phyloP scores from a whole-genome alignment of 2,888 invertebrate species.

The Serripes groenlandicus region DNA sequence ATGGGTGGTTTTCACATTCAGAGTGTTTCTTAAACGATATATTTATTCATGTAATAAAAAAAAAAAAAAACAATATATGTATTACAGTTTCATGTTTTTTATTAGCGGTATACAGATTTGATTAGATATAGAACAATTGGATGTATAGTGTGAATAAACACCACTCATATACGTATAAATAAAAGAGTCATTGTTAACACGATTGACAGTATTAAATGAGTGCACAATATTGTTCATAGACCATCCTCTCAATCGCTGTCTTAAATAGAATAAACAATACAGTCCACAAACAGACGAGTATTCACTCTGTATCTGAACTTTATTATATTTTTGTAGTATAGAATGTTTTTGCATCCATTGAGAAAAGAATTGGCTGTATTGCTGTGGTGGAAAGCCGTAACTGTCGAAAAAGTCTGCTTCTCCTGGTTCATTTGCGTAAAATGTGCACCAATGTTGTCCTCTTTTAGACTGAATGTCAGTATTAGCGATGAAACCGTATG shows the following conservation, averaged over 20 bases:
- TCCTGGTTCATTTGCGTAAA: not conserved
- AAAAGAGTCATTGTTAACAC: conserved; percentile 21
- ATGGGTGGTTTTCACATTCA: not conserved
- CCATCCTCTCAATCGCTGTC: not conserved
- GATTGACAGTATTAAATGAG: not conserved
- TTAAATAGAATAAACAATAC: conserved; percentile 30
- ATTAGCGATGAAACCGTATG: conserved; percentile 7
- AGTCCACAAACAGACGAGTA: conserved; percentile 25
- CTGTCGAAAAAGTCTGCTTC: conserved; percentile 13
- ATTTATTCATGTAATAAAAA: no score
- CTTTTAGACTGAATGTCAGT: not conserved
- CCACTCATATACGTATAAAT: not conserved
- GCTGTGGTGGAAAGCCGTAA: not conserved
- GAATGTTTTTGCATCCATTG: not conserved
- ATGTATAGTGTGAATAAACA: conserved; percentile 16
- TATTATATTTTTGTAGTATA: not conserved
- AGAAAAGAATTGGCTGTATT: not conserved
- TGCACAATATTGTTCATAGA: not conserved
- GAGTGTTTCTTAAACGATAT: not conserved
- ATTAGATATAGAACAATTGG: conserved; percentile 17
- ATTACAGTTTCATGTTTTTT: conserved; percentile 2
- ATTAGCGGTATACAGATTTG: conserved; percentile 27
- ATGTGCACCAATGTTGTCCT: conserved; percentile 17
- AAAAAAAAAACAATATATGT: not conserved
- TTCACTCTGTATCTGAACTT: conserved; percentile 22